Conservation (phyloP, 2,888 invertebrate genomes). For the Mimachlamys varia region DNA sequence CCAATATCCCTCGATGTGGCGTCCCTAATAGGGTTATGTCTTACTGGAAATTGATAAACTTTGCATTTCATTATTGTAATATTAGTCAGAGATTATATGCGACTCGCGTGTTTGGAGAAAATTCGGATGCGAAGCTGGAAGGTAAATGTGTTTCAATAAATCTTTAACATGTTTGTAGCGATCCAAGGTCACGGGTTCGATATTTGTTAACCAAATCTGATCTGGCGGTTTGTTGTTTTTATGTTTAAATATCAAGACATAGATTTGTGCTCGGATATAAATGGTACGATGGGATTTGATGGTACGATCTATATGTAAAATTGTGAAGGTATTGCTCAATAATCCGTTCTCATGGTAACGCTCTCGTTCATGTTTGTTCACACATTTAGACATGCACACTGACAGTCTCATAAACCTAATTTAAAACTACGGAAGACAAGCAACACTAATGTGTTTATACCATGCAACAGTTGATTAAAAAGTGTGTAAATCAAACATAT, state of each 20-base stretch:
- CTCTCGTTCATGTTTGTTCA: background rate
- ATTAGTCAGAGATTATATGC: slow-evolving; percentile 36
- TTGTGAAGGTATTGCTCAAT: background rate
- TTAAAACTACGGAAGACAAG: background rate
- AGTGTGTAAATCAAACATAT: background rate
- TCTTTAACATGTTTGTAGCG: background rate
- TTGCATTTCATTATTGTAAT: slow-evolving; percentile 36
- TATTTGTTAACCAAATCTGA: slow-evolving; percentile 34
- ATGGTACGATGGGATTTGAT: slow-evolving; percentile 24
- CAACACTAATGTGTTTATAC: background rate
- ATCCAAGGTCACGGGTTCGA: slow-evolving; percentile 22
- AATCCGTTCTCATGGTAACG: background rate
- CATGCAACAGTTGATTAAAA: background rate
- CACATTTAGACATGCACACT: background rate
- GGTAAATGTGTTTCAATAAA: slow-evolving; percentile 31
- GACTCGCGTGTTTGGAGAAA: slow-evolving; percentile 17
- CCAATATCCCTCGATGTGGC: background rate
- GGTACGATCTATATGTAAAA: slow-evolving; percentile 19
- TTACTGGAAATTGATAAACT: slow-evolving; percentile 36
- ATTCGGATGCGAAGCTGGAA: slow-evolving; percentile 12
- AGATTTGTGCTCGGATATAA: slow-evolving; percentile 20
- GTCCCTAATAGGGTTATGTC: slow-evolving; percentile 14
- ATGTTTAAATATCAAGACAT: slow-evolving; percentile 34
- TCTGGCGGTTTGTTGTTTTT: slow-evolving; percentile 30
- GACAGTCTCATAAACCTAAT: background rate